Percentiles rank a stretch among this genome's conserved stretches.
Evolutionary conservation across 2,888 invertebrate genomes (phyloP).

Genomic region (Nomada fucata): DNA sequence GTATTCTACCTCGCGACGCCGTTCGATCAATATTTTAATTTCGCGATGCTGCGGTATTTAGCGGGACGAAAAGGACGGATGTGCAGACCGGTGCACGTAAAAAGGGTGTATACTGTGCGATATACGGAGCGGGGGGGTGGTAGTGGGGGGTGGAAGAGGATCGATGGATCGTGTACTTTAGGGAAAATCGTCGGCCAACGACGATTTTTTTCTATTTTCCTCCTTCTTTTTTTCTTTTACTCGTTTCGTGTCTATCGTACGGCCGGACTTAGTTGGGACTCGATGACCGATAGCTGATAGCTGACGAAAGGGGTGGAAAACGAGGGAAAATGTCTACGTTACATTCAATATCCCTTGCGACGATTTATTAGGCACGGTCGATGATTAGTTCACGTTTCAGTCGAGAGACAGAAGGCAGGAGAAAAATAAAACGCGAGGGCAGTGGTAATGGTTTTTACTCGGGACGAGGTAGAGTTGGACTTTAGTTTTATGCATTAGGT

Average conservation of each 20-base stretch:
- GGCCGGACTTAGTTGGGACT: neutral
- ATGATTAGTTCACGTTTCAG: too few relatives aligned
- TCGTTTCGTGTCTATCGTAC: neutral
- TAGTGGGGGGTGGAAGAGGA: slow-evolving; percentile 5
- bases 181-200: slow-evolving; percentile 39
- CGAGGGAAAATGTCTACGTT: slow-evolving; percentile 11
- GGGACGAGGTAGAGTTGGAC: too few relatives aligned
- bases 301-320: slow-evolving; percentile 16
- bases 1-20: slow-evolving; percentile 76
- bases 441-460: too few relatives aligned
- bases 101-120: slow-evolving; percentile 57
- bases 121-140: too few relatives aligned
- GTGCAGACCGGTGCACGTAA: slow-evolving; percentile 63
- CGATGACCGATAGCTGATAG: slow-evolving; percentile 12
- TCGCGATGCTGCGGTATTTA: slow-evolving; percentile 84
- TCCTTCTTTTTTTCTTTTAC: neutral
- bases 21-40: slow-evolving; percentile 84
- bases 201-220: slow-evolving; percentile 8
- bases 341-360: too few relatives aligned
- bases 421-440: too few relatives aligned
- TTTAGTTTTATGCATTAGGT: too few relatives aligned
- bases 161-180: slow-evolving; percentile 56
- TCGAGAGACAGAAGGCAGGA: too few relatives aligned
- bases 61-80: slow-evolving; percentile 75
- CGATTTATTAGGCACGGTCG: too few relatives aligned